These are phyloP conservation scores for Deladenus siricidicola DNA, from an alignment of 2,888 invertebrate genomes.

Conservation along the genomic window DNA sequence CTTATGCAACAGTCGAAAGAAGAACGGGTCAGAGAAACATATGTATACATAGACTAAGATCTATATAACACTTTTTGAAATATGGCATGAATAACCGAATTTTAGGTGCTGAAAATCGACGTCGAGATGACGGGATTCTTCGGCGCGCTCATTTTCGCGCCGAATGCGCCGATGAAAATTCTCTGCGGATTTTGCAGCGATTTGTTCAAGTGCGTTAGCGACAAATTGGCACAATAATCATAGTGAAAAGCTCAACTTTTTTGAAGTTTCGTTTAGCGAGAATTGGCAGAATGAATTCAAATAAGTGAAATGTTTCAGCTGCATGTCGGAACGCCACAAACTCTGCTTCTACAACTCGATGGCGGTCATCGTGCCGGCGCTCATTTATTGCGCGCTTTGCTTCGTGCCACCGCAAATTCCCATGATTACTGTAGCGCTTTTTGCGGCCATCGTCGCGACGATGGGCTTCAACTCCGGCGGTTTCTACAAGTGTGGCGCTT, in stretches of 20 bases:
- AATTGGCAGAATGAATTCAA: no score
- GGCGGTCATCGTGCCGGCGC: conserved; percentile 32
- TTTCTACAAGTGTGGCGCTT: conserved; percentile 45
- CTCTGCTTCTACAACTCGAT: conserved; percentile 48
- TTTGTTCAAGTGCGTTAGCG: neutral
- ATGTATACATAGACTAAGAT: no score
- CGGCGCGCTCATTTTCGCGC: neutral
- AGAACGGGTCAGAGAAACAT: no score
- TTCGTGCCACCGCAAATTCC: conserved; percentile 28
- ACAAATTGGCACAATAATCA: neutral
- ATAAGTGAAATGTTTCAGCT: conserved; percentile 22
- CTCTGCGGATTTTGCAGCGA: conserved; percentile 3
- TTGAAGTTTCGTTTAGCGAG: no score
- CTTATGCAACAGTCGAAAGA: no score
- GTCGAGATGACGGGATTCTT: neutral
- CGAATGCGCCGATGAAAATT: conserved; percentile 3
- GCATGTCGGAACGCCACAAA: conserved; percentile 37
- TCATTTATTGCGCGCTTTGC: conserved; percentile 23
- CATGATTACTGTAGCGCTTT: conserved; percentile 25
- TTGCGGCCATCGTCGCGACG: conserved; percentile 32
- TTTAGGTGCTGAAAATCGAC: neutral
- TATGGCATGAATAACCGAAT: no score
- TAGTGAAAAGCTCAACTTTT: neutral
- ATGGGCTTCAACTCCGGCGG: conserved; percentile 44
- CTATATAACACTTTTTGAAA: no score